Percentiles rank a stretch among this genome's conserved stretches.
Evolutionary conservation across 2,113 vertebrate genomes (phyloP).

Genomic region (Bos javanicus): DNA sequence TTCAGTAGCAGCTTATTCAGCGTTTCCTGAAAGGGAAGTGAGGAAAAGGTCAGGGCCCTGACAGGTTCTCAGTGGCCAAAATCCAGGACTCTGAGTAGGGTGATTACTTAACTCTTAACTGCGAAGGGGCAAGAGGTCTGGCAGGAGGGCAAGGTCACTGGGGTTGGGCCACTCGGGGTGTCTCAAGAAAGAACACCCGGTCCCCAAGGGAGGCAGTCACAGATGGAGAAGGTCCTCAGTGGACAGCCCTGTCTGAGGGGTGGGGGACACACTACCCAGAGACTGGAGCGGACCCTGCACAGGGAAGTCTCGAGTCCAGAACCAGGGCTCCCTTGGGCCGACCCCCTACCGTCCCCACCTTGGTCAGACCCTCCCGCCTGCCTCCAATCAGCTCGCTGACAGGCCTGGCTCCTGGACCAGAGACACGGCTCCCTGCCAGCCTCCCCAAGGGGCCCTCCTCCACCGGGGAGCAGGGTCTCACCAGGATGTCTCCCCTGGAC

Average conservation of each 20-base stretch:
- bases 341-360: not conserved
- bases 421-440: not conserved
- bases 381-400: not conserved
- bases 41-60: not conserved
- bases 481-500: constrained; percentile 93
- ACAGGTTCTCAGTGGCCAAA: not conserved
- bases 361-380: not conserved
- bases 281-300: not conserved
- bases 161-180: not conserved
- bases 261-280: not conserved
- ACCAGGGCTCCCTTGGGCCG: not conserved
- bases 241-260: not conserved
- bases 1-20: constrained; percentile 91
- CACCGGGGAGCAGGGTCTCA: constrained; percentile 76
- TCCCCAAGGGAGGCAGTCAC: not conserved
- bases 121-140: not conserved
- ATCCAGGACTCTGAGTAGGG: not conserved
- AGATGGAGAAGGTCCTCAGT: not conserved
- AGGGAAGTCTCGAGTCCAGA: not conserved
- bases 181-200: not conserved
- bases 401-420: not conserved
- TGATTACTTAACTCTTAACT: not conserved
- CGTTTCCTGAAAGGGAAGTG: constrained; percentile 82
- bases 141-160: not conserved
- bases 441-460: not conserved